Evolutionary conservation across 1,140 invertebrate species (phyloP).

Genomic region (Drosophila pseudoananassae): DNA sequence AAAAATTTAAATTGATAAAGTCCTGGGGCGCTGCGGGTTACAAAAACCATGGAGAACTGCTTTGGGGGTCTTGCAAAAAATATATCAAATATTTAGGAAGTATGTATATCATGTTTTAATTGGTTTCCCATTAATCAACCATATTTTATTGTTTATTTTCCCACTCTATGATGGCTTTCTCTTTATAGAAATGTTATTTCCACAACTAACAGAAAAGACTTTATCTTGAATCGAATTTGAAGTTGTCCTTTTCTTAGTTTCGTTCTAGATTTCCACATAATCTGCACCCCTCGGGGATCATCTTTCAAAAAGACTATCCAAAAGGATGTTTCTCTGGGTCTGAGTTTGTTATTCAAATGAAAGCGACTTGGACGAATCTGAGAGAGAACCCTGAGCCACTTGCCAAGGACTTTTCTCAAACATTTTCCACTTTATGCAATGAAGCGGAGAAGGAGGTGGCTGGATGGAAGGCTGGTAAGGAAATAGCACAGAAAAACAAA

Average conservation of each 20-base stretch:
- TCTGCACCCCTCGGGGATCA: constrained; percentile 22
- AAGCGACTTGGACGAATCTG: constrained; percentile 69
- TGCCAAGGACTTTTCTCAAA: constrained; percentile 67
- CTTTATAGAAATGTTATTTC: too few relatives aligned
- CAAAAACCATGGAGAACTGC: constrained; percentile 10
- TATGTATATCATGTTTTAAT: neutral
- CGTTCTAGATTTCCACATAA: neutral
- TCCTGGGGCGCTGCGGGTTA: constrained; percentile 9
- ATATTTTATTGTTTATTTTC: neutral
- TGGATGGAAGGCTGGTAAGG: neutral
- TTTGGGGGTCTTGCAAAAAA: constrained; percentile 5
- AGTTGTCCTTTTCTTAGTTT: constrained; percentile 21
- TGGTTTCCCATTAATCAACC: neutral
- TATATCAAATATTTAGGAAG: neutral
- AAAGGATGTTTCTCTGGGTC: constrained; percentile 57
- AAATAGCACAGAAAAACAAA: constrained; percentile 64
- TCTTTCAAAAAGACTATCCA: constrained; percentile 33
- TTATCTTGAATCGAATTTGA: constrained; percentile 34
- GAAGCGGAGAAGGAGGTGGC: constrained; percentile 32
- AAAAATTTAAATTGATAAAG: constrained; percentile 37
- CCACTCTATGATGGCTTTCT: neutral
- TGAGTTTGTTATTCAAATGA: constrained; percentile 68
- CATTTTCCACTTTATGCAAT: constrained; percentile 70
- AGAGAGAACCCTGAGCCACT: constrained; percentile 35
- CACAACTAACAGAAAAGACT: neutral